Percentiles rank a stretch among this genome's conserved stretches.
Conservation (phyloP, 2,113 vertebrate species). For the Butorides virescens region DNA sequence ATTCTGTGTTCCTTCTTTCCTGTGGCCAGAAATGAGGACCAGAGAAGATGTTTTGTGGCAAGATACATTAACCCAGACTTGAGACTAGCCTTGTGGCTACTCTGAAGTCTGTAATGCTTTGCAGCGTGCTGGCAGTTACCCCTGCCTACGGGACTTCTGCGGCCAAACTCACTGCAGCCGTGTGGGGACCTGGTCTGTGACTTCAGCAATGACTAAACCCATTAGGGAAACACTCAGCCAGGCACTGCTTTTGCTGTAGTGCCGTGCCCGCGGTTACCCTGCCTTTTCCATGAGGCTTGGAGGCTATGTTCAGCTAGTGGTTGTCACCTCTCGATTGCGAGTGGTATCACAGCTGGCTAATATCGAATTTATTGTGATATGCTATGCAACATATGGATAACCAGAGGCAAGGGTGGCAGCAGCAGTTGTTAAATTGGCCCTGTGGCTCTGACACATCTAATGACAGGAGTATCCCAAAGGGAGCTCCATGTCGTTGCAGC, state of each 20-base stretch:
- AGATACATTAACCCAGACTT: neutral
- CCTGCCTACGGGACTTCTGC: neutral
- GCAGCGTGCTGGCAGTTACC: neutral
- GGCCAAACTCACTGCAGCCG: neutral
- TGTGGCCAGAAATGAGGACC: neutral
- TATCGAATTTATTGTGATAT: neutral
- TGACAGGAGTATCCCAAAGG: neutral
- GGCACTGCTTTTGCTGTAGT: neutral
- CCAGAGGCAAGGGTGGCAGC: neutral
- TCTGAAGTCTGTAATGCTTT: neutral
- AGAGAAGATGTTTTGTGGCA: neutral
- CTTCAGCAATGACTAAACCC: neutral
- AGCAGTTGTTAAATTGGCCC: neutral
- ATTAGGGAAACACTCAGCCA: neutral
- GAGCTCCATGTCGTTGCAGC: neutral
- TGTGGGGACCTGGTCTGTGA: neutral
- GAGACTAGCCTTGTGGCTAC: neutral
- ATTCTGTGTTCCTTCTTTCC: neutral
- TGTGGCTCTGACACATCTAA: neutral
- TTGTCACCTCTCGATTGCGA: neutral
- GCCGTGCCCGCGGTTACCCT: neutral
- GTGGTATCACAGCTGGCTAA: neutral
- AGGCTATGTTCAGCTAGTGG: neutral
- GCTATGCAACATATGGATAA: neutral
- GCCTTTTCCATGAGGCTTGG: neutral